phyloP scores from a whole-genome alignment of 2,888 invertebrate genomes.

The Unio delphinus region DNA sequence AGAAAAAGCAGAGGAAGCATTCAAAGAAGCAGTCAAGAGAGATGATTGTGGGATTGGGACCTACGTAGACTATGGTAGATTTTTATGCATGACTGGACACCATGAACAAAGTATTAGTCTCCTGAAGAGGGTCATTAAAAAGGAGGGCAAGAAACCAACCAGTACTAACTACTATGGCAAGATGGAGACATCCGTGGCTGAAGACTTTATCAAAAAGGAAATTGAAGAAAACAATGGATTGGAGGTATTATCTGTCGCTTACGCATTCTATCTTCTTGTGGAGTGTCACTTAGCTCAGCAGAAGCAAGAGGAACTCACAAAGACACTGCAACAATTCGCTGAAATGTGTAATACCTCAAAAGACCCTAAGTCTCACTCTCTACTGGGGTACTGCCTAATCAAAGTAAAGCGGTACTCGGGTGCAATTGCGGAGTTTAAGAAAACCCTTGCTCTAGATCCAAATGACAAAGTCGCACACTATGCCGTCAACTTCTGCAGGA shows the following conservation, averaged over 20 bases:
- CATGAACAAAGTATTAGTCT: slow-evolving; percentile 36
- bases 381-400: slow-evolving; percentile 39
- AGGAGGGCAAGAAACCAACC: slow-evolving; percentile 38
- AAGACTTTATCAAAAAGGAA: slow-evolving; percentile 38
- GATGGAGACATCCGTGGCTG: slow-evolving; percentile 41
- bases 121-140: slow-evolving; percentile 32
- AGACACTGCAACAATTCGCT: slow-evolving; percentile 31
- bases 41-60: slow-evolving; percentile 45
- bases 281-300: slow-evolving; percentile 34
- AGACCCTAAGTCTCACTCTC: slow-evolving; percentile 28
- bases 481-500: no score
- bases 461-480: slow-evolving; percentile 21
- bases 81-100: slow-evolving; percentile 30
- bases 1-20: slow-evolving; percentile 35
- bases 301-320: slow-evolving; percentile 29
- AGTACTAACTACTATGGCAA: slow-evolving; percentile 43
- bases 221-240: slow-evolving; percentile 34
- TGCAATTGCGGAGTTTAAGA: slow-evolving; percentile 28
- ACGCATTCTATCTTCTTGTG: slow-evolving; percentile 36
- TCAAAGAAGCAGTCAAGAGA: slow-evolving; percentile 37
- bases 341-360: slow-evolving; percentile 24
- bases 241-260: slow-evolving; percentile 34
- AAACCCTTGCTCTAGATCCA: slow-evolving; percentile 23
- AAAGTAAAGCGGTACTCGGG: slow-evolving; percentile 38
- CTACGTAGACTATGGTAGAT: slow-evolving; percentile 44